Evolutionary conservation across 2,797 vertebrate genomes (phyloP), one percentile per base, ranked within the genome.

Genomic region (Apogon talboti): DNA sequence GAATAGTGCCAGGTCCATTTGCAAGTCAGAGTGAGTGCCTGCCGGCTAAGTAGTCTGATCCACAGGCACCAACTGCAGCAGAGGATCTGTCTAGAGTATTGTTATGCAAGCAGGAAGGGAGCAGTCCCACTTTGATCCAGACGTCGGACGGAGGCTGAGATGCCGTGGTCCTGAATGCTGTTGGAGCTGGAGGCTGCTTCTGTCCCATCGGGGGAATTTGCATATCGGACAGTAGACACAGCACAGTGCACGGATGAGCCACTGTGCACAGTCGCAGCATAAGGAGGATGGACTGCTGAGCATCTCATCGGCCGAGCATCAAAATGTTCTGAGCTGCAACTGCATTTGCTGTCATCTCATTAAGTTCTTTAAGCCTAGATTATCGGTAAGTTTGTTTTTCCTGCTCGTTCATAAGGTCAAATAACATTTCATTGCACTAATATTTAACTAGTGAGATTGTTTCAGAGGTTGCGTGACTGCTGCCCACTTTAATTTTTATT

Each of bases 91-190:
- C 67, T 58, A 38, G 87, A 79, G 86, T 72, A 84, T 87, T 87
- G 86, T 89, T 92, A 90, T 88, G 80, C 89, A 92, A 91, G 88
- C 84, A 57, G 86, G 78, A 78, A 55, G 83, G 74, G 66, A 83
- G 66, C 71, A 80, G 82, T 55, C 76, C 71, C 79, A 77, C 81
- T 88, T 84, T 88, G 90, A 90, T 85, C 76, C 70, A 69, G 76
- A 68, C 83, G 11, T 58, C 41, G 74, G 87, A 76, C 65, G 42
- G 66, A 83, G 74, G 66, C 54, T 66, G 68, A 56, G 78, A 77
- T 77, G 85, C 80, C 80, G n/a, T 19, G 15, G 56, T 69, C 66
- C 59, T 62, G 42, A 0, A 5, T 35, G 42, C 37, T 38, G 62
- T 14, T 21, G 15, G 65, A 75, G 71, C 70, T 49, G 68, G 19